Base-by-base conservation (phyloP, 2,797 vertebrate genomes). In the Halcyon chelicuti region DNA sequence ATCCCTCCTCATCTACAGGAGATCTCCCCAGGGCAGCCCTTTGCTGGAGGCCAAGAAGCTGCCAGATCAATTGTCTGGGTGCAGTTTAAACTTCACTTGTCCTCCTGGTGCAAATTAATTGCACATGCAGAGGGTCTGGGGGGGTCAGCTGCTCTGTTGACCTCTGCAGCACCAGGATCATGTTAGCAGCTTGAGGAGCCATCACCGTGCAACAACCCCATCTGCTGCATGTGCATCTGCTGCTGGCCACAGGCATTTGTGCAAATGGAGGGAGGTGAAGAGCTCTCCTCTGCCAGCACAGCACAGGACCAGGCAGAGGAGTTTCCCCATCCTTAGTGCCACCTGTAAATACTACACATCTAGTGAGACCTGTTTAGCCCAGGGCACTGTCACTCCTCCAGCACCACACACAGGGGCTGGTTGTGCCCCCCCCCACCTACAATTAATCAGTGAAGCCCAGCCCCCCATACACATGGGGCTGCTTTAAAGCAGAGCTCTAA, bases 131-230 rank as follows among this genome's bases (percentile, higher is more conserved):
- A 63, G 20, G 12, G 39, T 4, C 21, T 0, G 1, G 28, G 11
- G 22, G 10, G 44, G 35, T 35, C 3, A 4, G 18, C n/a, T 31
- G 52, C 26, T 20, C 55, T 8, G 1, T 55, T 57, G 10, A 44
- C 26, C 44, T 28, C 72, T 62, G 28, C 77, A 22, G 33, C 5
- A 2, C n/a, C 60, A 42, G 26, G 39, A 25, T 57, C 52, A n/a
- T 1, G 17, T 26, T 4, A 44, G 7, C 31, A 37, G 63, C 23
- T 10, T 37, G 18, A 18, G 47, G 21, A 82, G 10, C 47, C 15
- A 16, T 1, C 62, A 7, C 29, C 5, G 1, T 4, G 16, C 33
- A 39, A 37, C 1, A 1, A 10, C 11, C 10, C 28, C 4, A 0
- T n/a, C 17, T n/a, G 61, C 47, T 39, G 29, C 1, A 0, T 1